Evolutionary conservation across 2,888 invertebrate species (phyloP).

Genomic region (Dicyrtomina minuta): DNA sequence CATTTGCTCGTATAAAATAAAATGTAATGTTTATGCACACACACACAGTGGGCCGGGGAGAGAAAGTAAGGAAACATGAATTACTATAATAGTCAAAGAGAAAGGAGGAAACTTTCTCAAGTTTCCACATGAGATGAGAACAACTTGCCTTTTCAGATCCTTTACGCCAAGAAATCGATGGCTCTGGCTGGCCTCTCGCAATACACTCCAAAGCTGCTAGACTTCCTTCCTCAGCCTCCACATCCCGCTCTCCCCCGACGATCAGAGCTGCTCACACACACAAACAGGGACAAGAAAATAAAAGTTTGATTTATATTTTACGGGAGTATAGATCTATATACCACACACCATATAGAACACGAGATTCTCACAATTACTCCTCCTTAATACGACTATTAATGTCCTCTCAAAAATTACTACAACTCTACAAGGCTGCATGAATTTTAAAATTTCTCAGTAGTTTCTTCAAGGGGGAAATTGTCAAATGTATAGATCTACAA

Average conservation of each 20-base stretch:
- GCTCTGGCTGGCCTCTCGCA: slow-evolving; percentile 75
- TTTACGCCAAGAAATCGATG: slow-evolving; percentile 74
- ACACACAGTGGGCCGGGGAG: too few species aligned
- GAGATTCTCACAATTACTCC: not conserved
- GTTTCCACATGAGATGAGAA: not conserved
- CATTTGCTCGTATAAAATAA: too few species aligned
- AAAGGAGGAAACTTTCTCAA: not conserved
- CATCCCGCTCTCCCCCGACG: slow-evolving; percentile 61
- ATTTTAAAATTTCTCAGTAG: not conserved
- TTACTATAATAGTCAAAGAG: not conserved
- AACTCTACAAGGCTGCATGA: not conserved
- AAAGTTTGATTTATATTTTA: not conserved
- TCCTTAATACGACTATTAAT: too few species aligned
- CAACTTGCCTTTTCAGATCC: slow-evolving; percentile 64
- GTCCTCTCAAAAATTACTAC: too few species aligned
- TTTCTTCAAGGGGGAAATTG: too few species aligned
- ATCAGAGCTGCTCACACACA: slow-evolving; percentile 55
- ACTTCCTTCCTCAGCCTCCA: slow-evolving; percentile 70
- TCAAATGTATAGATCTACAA: too few species aligned
- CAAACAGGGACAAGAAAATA: not conserved
- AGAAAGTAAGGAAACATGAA: too few species aligned
- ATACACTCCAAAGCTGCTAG: slow-evolving; percentile 73
- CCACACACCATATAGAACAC: not conserved
- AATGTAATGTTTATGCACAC: too few species aligned
- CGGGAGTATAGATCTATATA: not conserved